Evolutionary conservation across 2,113 vertebrate species (phyloP), one percentile per base, ranked within the genome.

Genomic region (Murina feae): DNA sequence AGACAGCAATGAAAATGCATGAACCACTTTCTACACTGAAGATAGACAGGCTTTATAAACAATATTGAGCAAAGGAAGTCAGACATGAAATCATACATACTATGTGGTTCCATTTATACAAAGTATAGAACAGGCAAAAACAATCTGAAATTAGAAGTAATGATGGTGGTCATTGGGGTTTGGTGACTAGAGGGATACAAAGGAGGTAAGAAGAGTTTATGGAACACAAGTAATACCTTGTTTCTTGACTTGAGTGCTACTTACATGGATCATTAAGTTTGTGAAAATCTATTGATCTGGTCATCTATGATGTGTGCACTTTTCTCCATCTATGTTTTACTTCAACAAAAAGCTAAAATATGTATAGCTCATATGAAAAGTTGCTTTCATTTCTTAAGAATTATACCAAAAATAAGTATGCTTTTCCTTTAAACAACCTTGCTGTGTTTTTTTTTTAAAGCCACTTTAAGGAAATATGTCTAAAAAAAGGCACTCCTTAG

Each of bases 361-460:
- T 81, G 21, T 80, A 30, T 83, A 49, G 60, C 14, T 89, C 44
- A 63, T 83, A 85, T 84, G 69, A 60, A 81, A 95, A 90, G 9
- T 76, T 75, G 32, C n/a, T 89, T 89, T n/a, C 37, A 60, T 93
- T 87, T 94, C 55, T 93, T 65, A 89, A 95, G 39, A 65, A 18
- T 49, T n/a, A 84, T 81, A 82, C 21, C 55, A 92, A 25, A 25
- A 93, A 28, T 85, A 89, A 92, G 39, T 86, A 94, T 90, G 47
- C 5, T 96, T 94, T 92, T 89, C 81, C 47, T 94, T 95, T 94
- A 93, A 93, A 84, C 51, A 81, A 69, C 0, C 7, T 85, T 90
- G 14, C 32, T 74, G 3, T 78, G 84, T 79, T 78, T 47, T 10
- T 78, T 88, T 79, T 78, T 47, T 10, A 30, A 65, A 78, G 51